These are phyloP conservation scores for Erpetoichthys calabaricus DNA, from an alignment of 2,797 vertebrate species.

Conservation along the genomic window DNA sequence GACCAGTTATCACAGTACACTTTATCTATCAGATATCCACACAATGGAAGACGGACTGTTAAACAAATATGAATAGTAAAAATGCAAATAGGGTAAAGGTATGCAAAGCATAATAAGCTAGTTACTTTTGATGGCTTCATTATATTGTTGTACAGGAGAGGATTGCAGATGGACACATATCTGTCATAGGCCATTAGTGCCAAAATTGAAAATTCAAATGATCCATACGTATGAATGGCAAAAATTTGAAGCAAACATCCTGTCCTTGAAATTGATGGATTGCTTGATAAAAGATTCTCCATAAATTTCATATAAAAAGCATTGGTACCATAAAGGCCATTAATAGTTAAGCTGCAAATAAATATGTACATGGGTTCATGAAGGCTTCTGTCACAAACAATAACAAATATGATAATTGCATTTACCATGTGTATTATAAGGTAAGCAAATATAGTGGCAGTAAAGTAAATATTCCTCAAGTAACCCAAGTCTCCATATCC, in stretches of 20 bases:
- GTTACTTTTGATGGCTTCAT: background rate
- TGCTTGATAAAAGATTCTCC: too few relatives aligned
- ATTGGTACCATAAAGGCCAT: too few relatives aligned
- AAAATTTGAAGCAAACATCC: background rate
- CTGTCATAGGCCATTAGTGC: background rate
- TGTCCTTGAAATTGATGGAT: too few relatives aligned
- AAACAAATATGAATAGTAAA: background rate
- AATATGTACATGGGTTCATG: too few relatives aligned
- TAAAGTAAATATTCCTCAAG: too few relatives aligned
- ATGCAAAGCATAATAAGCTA: background rate
- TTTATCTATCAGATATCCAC: background rate
- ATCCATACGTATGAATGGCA: background rate
- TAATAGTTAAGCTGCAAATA: too few relatives aligned
- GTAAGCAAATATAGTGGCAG: too few relatives aligned
- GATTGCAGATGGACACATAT: constrained; percentile 6
- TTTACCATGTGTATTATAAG: too few relatives aligned
- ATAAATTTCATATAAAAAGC: too few relatives aligned
- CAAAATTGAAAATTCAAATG: background rate
- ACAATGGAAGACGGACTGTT: background rate
- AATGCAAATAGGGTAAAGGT: constrained; percentile 4
- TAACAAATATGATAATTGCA: too few relatives aligned
- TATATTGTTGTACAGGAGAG: background rate
- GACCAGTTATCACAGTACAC: background rate
- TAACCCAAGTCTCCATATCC: too few relatives aligned
- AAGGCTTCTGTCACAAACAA: too few relatives aligned